Base-by-base conservation (phyloP, 2,888 invertebrate species). In the Drosophila flavopinicola region DNA sequence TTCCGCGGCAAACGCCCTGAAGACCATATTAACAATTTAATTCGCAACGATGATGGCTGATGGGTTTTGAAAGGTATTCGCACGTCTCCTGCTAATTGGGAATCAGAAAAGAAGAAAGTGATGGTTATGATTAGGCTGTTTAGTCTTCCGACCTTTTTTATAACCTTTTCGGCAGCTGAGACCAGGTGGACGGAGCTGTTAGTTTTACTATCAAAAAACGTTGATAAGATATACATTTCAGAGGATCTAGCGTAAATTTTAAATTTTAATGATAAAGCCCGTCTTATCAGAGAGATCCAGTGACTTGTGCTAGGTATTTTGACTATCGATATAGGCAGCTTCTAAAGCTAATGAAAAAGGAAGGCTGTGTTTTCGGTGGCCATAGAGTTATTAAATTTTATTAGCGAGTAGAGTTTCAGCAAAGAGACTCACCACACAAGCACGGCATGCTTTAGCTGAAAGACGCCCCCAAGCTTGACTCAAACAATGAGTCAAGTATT, bases 381-480 rank as follows among this genome's bases (percentile, higher is more conserved):
- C 6, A 33, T 6, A 7, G 32, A 7, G 37, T 53, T 10, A 29
- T 35, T 0, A 35, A 23, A 23, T 53, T 27, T 20, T 35, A 52
- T 29, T 42, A 29, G 42, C 20, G 33, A 33, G 45, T 45, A 10
- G 45, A 45, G 33, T 45, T 45, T 33, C 45, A 45, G n/a, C 51
- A 52, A 15, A 39, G 33, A 41, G 25, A 24, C 10, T 52, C 51
- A 13, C 41, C 51, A 6, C 41, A 52, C 11, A 41, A 41, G 2
- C 41, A 41, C 11, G 41, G 41, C 4, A 52, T 52, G 41, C 17
- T 52, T 52, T 52, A 33, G 32, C 51, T 52, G 24, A 52, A 52
- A 52, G 41, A 42, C 33, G 57, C 42, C 17, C 49, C 49, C 3
- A n/a, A 24, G 11, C 17, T 56, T 3, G 13, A 48, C 15, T 33